Conservation (phyloP, 1,140 invertebrate genomes). For the Anastrepha obliqua region DNA sequence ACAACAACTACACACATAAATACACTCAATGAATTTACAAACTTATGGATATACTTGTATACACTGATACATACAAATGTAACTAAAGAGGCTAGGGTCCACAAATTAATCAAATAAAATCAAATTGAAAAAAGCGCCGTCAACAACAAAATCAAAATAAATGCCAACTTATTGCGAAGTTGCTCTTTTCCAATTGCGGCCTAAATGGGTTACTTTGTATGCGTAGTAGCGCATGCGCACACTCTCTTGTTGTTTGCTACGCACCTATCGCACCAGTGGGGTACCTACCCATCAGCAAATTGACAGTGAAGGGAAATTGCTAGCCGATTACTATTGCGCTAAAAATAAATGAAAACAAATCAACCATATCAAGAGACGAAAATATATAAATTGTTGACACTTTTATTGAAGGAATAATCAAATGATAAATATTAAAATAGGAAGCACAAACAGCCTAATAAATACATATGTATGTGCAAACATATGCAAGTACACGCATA, state of each 20-base stretch:
- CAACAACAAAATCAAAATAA: not conserved
- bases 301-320: conserved; percentile 24
- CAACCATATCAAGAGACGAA: not conserved
- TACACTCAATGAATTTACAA: not conserved
- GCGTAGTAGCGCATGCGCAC: conserved; percentile 17
- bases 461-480: not conserved
- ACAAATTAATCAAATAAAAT: not conserved
- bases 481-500: too few relatives aligned
- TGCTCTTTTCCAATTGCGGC: conserved; percentile 40
- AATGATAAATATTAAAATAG: not conserved
- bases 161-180: conserved; percentile 52
- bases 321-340: conserved; percentile 7
- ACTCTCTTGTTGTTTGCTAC: not conserved
- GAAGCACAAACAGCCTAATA: not conserved
- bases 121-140: not conserved
- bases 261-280: too few relatives aligned
- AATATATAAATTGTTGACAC: conserved; percentile 2
- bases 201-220: conserved; percentile 40
- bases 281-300: too few relatives aligned
- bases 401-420: conserved; percentile 13
- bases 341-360: conserved; percentile 52
- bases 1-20: not conserved
- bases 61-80: not conserved
- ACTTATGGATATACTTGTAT: not conserved
- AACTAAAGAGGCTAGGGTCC: conserved; percentile 17